Base-by-base conservation (phyloP, 2,888 invertebrate genomes). In the Arge pagana region DNA sequence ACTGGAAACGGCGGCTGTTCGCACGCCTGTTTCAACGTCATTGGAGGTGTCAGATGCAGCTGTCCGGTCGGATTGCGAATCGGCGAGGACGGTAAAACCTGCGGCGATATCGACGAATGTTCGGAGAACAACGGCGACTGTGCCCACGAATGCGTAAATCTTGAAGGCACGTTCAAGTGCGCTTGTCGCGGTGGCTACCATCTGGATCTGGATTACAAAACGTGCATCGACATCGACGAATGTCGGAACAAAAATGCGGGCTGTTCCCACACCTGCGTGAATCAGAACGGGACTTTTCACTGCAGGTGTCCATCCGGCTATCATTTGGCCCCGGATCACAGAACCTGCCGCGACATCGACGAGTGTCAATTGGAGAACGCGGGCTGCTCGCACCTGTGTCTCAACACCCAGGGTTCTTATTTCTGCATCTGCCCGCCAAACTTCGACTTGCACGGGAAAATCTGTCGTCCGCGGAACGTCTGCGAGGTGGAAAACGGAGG, bases 1-100 rank as follows among this genome's bases (percentile, higher is more conserved):
- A 61, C 71, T 1, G 78, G 80, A 49, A 83, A 85, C 55, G 85
- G 83, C 1, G 83, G 82, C 24, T 88, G 88, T 66, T 81, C 82
- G 3, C 86, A 87, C 52, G 77, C 79, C 15, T 88, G 88, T 59
- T 83, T 77, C 30, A 83, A 83, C 59, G 75, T 76, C 3, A 65
- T 71, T 0, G 81, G 81, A 1, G 76, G 80, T 19, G 79, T 78
- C 59, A 71, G 74, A 59, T 84, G 84, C 58, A 74, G 71, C 11
- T 83, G 82, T 55, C 79, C 78, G 0, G 57, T 67, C 5, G 82
- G 82, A 0, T 77, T 75, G 55, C 59, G 61, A 1, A 55, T 80
- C 6, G 74, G 72, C 45, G 39, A 33, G 0, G 54, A 68, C 21
- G 68, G 68, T 19, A 69, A 63, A 48, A 71, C 68, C 48, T 74